Evolutionary conservation across 2,113 vertebrate species (phyloP).

Genomic region (Prinia subflava): DNA sequence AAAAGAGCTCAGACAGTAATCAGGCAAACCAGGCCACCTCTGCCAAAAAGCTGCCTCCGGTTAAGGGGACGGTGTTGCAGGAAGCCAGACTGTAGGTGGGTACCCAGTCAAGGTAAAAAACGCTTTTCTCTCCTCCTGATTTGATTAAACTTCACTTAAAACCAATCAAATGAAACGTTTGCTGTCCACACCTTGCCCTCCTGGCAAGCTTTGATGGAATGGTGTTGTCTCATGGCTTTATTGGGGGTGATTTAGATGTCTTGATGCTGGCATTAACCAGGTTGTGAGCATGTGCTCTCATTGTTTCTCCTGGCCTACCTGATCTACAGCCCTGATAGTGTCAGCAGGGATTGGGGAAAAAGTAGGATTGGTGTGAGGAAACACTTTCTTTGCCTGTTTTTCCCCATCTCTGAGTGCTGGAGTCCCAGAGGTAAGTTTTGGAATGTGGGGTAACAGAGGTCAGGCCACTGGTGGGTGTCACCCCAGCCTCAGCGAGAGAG

Average conservation of each 20-base stretch:
- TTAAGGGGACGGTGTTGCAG: slow-evolving; percentile 60
- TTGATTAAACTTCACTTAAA: slow-evolving; percentile 6
- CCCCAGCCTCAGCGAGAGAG: not conserved
- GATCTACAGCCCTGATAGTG: not conserved
- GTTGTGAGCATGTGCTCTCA: not conserved
- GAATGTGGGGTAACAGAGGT: not conserved
- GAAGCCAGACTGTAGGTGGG: slow-evolving; percentile 77
- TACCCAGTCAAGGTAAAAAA: slow-evolving; percentile 64
- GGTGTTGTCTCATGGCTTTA: not conserved
- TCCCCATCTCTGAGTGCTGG: not conserved
- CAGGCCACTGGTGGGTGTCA: not conserved
- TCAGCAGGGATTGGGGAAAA: not conserved
- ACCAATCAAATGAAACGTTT: not conserved
- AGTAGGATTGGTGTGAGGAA: not conserved
- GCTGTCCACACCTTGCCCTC: not conserved
- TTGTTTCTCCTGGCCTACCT: not conserved
- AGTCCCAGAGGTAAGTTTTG: slow-evolving; percentile 34
- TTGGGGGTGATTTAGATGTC: not conserved
- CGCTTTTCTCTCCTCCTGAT: not conserved
- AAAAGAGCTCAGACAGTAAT: slow-evolving; percentile 72
- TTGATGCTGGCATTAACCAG: not conserved
- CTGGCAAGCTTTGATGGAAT: not conserved
- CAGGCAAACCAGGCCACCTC: slow-evolving; percentile 65
- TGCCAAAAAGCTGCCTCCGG: slow-evolving; percentile 61
- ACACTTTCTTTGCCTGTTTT: not conserved